Percentiles rank a stretch among this genome's conserved stretches.
phyloP scores from a whole-genome alignment of 2,113 vertebrate genomes.

The Ctenomys sociabilis region DNA sequence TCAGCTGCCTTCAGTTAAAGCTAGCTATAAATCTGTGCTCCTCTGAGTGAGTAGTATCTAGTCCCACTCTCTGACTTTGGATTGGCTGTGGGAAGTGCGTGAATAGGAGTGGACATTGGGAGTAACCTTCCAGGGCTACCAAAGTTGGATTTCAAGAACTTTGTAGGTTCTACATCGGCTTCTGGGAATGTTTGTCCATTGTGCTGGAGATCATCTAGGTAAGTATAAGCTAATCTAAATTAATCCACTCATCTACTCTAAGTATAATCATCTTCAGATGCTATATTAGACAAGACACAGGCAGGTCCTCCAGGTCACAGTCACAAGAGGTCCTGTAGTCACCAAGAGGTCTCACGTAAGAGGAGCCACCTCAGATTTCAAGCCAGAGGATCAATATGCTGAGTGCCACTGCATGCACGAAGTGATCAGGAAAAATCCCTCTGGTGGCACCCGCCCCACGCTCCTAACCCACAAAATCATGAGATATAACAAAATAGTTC shows the following conservation, averaged over 20 bases:
- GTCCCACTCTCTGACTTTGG: background rate
- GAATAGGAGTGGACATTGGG: background rate
- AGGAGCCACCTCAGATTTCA: background rate
- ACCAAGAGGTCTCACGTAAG: background rate
- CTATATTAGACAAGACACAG: background rate
- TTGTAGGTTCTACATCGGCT: background rate
- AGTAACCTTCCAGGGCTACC: background rate
- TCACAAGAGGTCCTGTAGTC: background rate
- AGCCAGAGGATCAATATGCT: background rate
- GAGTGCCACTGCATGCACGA: background rate
- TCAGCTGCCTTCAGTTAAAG: background rate
- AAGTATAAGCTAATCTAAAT: no score
- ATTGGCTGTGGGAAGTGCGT: background rate
- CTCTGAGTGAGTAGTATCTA: background rate
- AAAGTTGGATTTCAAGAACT: background rate
- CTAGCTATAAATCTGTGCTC: background rate
- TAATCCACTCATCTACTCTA: background rate
- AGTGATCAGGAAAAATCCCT: background rate
- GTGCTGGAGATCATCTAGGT: background rate
- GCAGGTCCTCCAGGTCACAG: background rate
- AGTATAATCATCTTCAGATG: background rate
- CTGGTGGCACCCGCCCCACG: background rate
- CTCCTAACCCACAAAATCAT: background rate
- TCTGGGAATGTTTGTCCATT: background rate
- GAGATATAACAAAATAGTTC: background rate